Percentiles rank a stretch among this genome's conserved stretches.
These are phyloP conservation scores for Gavia stellata DNA, from an alignment of 2,113 vertebrate species.

Conservation along the genomic window DNA sequence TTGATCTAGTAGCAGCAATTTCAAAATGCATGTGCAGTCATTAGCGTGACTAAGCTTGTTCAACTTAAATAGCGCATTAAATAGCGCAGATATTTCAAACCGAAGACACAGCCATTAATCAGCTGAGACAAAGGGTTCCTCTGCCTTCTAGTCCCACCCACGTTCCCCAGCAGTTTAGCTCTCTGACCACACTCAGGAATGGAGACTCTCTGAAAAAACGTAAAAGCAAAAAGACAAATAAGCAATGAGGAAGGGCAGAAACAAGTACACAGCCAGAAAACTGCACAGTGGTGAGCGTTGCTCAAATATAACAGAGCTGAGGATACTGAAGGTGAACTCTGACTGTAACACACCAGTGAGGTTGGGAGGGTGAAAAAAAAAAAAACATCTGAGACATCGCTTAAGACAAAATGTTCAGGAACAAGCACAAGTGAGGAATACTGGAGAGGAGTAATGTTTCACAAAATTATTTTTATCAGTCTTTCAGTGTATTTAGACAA, in stretches of 20 bases:
- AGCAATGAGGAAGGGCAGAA: background rate
- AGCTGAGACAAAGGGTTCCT: background rate
- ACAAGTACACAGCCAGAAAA: background rate
- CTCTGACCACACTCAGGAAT: background rate
- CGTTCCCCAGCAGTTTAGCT: background rate
- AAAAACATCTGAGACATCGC: background rate
- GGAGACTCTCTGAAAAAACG: background rate
- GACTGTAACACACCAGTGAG: background rate
- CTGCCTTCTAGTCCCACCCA: background rate
- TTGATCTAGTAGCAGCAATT: background rate
- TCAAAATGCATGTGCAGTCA: rapidly evolving
- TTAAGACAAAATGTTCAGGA: background rate
- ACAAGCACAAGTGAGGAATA: background rate
- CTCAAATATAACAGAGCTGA: background rate
- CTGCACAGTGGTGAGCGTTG: background rate
- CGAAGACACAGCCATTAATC: background rate
- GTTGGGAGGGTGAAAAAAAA: background rate
- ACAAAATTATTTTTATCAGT: background rate
- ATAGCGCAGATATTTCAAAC: background rate
- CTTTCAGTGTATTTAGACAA: conserved; percentile 16
- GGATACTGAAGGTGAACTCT: background rate
- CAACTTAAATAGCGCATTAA: background rate
- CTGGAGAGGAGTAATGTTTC: background rate
- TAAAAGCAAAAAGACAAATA: background rate
- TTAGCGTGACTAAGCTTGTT: background rate